Base-by-base conservation (phyloP, 1,140 invertebrate genomes). In the Carposina sasakii region DNA sequence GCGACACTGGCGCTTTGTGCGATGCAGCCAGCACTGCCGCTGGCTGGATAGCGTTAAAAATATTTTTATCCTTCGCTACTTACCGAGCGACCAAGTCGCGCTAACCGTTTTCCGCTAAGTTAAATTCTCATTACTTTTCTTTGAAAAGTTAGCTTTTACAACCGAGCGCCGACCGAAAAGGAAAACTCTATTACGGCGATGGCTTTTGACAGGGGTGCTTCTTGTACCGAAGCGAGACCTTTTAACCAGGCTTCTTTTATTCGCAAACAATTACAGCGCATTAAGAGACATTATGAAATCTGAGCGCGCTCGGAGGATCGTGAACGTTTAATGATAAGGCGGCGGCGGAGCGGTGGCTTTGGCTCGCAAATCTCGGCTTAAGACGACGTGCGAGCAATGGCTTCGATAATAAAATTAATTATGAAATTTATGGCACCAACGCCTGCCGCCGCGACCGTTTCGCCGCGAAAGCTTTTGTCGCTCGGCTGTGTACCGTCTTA, bases 101-200 rank as follows among this genome's bases (percentile, higher is more conserved):
- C 51, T 61, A 52, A 71, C 65, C 70, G 57, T 76, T 79, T 82
- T 81, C 69, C 74, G 74, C 74, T 65, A 69, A 70, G 74, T 77
- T 81, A 73, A 63, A 71, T 72, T 82, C 75, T 76, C 73, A 76
- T 82, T 78, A 79, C 66, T 70, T 75, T 70, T 61, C 69, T 71
- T 76, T 75, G 65, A 76, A 75, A 72, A 70, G 64, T 79, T 76
- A 71, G 65, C 67, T 70, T 75, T 74, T 63, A 72, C 66, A 72
- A 66, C 57, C 60, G 55, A 57, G 53, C 57, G 52, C 62, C 54
- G 60, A 61, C 60, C 59, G 58, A 61, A 55, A 63, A 61, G 63
- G 64, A 68, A 72, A 75, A 75, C 65, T 77, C 66, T 73, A 71
- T 73, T 71, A 76, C 71, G 69, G 69, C 66, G 65, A 70, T 71